Base-by-base conservation (phyloP, 1,140 invertebrate species). In the Ditylenchus dipsaci region DNA sequence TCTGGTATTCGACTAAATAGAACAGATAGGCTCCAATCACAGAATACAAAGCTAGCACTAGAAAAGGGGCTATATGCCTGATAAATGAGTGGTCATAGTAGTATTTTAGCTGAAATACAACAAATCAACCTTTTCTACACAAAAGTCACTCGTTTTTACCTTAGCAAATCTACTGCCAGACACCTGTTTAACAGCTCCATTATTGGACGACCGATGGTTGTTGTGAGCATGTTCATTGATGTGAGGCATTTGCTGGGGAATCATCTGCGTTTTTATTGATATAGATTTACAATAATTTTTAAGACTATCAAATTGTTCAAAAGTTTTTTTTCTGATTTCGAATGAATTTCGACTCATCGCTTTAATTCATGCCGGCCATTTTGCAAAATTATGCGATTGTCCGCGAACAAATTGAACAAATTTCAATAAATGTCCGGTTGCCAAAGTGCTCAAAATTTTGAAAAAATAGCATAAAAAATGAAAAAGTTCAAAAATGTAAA, bases 1-100 rank as follows among this genome's bases (percentile, higher is more conserved):
- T 59, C 19, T 83, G 80, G 61, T 78, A 61, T 60, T 82, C 80
- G 17, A 82, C 56, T n/a, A 61, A 43, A 65, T 77, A 82, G 45
- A 82, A 82, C 27, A 82, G 30, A 43, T 65, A 71, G 8, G 80
- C 80, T 5, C 80, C 80, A n/a, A 80, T 21, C 27, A 82, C 23
- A 26, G 80, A 78, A 58, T 82, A 82, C 26, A 81, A 27, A 15
- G 81, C 33, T 19, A 82, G 70, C 15, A 82, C 63, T 49, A 83
- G 38, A 47, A 78, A 74, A 17, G 80, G 82, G 8, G 73, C 79
- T 30, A 78, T 33, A 58, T 82, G 68, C n/a, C 76, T 60, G 1
- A 82, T 66, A 27, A 69, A 49, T 21, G 74, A 83, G 59, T 76
- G 68, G 53, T 81, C 72, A 61, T 83, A 81, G 30, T 68, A 83